phyloP scores from a whole-genome alignment of 2,888 invertebrate species.

The Eudemis profundana region DNA sequence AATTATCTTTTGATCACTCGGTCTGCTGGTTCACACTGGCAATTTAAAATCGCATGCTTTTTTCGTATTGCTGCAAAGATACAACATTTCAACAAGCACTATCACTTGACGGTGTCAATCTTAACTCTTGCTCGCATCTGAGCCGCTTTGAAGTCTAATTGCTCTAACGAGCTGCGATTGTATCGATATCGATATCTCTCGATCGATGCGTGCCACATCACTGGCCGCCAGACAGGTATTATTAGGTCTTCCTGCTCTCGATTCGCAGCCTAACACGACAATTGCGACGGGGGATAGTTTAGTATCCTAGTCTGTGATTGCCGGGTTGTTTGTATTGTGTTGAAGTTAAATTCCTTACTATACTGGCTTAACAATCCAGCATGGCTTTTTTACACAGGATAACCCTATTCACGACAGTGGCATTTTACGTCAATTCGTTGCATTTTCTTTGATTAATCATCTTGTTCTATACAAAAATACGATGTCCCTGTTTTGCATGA shows the following conservation, averaged over 20 bases:
- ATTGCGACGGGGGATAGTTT: constrained; percentile 53
- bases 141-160: constrained; percentile 48
- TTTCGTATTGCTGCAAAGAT: constrained; percentile 1
- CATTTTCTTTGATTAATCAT: too few relatives aligned
- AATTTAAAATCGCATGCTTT: neutral
- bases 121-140: constrained; percentile 37
- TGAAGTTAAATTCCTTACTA: neutral
- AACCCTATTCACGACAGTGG: too few relatives aligned
- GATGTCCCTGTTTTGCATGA: too few relatives aligned
- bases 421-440: too few relatives aligned
- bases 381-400: too few relatives aligned
- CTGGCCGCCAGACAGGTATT: constrained; percentile 78
- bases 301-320: constrained; percentile 27
- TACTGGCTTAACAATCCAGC: too few relatives aligned
- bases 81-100: constrained; percentile 19
- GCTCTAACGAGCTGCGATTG: constrained; percentile 55
- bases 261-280: constrained; percentile 69
- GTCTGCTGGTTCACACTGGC: too few relatives aligned
- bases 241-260: constrained; percentile 82
- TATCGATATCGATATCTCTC: constrained; percentile 54
- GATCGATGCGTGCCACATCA: constrained; percentile 62
- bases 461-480: too few relatives aligned
- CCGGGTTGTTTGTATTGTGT: constrained; percentile 20
- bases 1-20: too few relatives aligned
- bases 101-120: constrained; percentile 36